A percentile compares a stretch with the other conserved stretches of the same genome.
Evolutionary conservation across 1,140 invertebrate genomes (phyloP).

Genomic region (Carcinoscorpius rotundicauda): DNA sequence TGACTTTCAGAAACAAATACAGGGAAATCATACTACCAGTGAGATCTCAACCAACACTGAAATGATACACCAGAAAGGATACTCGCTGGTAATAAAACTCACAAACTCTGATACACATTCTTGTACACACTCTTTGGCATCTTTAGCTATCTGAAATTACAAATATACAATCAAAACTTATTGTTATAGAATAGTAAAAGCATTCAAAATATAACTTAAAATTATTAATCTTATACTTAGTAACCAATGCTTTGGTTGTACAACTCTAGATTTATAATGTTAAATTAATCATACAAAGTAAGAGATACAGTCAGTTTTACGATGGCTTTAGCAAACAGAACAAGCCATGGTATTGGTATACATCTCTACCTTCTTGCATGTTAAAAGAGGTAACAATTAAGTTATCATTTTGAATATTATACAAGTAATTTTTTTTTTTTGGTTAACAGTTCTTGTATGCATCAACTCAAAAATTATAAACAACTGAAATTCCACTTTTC

Average conservation of each 20-base stretch:
- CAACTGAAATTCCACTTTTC: too few relatives aligned
- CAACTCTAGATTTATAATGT: not conserved
- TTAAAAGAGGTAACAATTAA: too few relatives aligned
- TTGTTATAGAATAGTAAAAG: too few relatives aligned
- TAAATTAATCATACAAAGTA: not conserved
- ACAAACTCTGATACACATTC: conserved; percentile 99
- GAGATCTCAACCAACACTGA: not conserved
- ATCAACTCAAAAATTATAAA: too few relatives aligned
- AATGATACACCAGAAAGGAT: conserved; percentile 16
- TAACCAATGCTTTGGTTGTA: not conserved
- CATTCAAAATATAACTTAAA: conserved; percentile 8
- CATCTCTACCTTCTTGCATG: too few relatives aligned
- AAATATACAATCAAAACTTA: not conserved
- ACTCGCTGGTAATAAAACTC: conserved; percentile 95
- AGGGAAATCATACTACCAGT: not conserved
- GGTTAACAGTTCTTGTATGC: too few relatives aligned
- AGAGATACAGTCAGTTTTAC: not conserved
- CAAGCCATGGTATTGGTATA: too few relatives aligned
- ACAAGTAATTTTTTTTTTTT: too few relatives aligned
- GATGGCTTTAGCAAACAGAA: not conserved
- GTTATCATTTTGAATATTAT: too few relatives aligned
- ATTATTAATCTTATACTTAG: conserved; percentile 1
- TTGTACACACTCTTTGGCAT: conserved; percentile 97
- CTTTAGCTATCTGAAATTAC: conserved; percentile 80
- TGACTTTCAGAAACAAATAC: not conserved